Evolutionary conservation across 2,113 vertebrate species (phyloP), one percentile per base, ranked within the genome.

Genomic region (Nesoenas mayeri): DNA sequence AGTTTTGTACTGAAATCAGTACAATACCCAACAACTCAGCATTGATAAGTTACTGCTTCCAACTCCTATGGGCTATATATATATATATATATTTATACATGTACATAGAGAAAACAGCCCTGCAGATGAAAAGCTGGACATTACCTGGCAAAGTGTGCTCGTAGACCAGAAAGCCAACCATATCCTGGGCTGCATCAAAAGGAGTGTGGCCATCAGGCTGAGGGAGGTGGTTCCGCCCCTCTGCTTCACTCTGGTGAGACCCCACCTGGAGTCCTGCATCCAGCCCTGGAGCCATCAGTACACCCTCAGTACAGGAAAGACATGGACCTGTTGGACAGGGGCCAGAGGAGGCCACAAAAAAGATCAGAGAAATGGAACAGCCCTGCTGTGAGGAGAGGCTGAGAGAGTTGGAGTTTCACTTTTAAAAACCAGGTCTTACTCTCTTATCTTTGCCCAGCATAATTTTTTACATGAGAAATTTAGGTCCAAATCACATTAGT

Each of bases 121-220:
- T 44, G 42, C 16, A 44, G 42, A 17, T 44, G 42, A 44, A 44
- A 44, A 44, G 42, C 42, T 44, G 42, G 42, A 5, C 21, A 18
- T 15, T 17, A 50, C 24, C 66, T 2, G 0, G 8, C 51, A 72
- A 15, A 2, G 19, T 13, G 18, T 1, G 1, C 38, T 47, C 1
- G 0, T n/a, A 79, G 38, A 44, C 57, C 48, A 29, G 57, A 50
- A 48, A 10, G 15, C 12, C 66, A 79, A 16, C 12, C 1, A 0
- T 8, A 12, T 24, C 29, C 66, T 25, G n/a, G 29, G 24, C 66
- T 79, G 10, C n/a, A 18, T 54, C 40, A 12, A 14, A n/a, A 48
- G 44, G 5, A 40, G 11, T 0, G 1, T 56, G 67, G 12, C 32
- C 70, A 44, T 31, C 44, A 32, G 34, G 25, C 8, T 1, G 0